phyloP scores from a whole-genome alignment of 2,113 vertebrate genomes.

The Balaeniceps rex region DNA sequence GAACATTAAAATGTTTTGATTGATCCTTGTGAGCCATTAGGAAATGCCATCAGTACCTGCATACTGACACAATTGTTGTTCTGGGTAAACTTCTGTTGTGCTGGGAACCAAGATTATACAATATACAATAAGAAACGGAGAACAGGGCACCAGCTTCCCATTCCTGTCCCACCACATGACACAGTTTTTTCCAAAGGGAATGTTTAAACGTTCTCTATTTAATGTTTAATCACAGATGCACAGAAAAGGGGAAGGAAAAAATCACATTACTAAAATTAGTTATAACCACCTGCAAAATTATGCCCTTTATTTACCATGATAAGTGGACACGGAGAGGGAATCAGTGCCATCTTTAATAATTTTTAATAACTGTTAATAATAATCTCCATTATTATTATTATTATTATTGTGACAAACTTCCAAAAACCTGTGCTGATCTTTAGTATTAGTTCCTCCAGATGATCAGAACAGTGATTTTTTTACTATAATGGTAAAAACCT shows the following conservation, averaged over 20 bases:
- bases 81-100: conserved; percentile 6
- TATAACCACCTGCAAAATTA: neutral
- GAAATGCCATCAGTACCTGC: conserved; percentile 5
- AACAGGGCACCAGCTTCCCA: neutral
- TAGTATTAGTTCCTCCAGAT: neutral
- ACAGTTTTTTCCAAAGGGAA: conserved; percentile 37
- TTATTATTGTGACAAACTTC: neutral
- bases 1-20: neutral
- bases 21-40: neutral
- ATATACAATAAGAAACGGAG: neutral
- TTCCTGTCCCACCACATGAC: conserved; percentile 32
- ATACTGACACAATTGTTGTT: neutral
- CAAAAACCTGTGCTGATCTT: neutral
- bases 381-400: neutral
- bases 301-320: neutral
- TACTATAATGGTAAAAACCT: neutral
- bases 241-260: neutral
- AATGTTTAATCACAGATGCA: neutral
- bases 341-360: neutral
- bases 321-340: neutral
- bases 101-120: neutral
- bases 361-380: neutral
- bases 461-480: neutral
- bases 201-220: conserved; percentile 5
- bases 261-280: neutral